Evolutionary conservation across 2,888 invertebrate species (phyloP).

Genomic region (Hemithea aestivaria): DNA sequence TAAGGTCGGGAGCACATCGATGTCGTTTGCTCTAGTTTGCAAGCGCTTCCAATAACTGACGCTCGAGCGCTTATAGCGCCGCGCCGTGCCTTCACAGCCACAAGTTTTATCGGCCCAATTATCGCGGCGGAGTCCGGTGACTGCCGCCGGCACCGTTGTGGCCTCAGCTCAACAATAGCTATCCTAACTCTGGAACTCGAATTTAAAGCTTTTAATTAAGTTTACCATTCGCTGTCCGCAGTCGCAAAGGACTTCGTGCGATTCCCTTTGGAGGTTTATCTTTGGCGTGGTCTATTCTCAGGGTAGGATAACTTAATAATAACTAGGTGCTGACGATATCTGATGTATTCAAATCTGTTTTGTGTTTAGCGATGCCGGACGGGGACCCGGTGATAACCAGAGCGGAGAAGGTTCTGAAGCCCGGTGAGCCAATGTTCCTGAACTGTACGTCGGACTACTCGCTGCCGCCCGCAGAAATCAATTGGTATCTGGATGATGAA

Average conservation of each 20-base stretch:
- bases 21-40: conserved; percentile 19
- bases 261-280: conserved; percentile 35
- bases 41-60: conserved; percentile 20
- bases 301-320: conserved; percentile 30
- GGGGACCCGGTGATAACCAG: conserved; percentile 64
- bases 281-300: conserved; percentile 18
- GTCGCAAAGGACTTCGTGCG: conserved; percentile 33
- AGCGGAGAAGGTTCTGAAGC: conserved; percentile 64
- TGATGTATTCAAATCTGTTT: conserved; percentile 52
- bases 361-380: conserved; percentile 65
- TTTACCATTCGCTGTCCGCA: conserved; percentile 31
- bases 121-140: conserved; percentile 33
- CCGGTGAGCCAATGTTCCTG: conserved; percentile 66
- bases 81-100: conserved; percentile 27
- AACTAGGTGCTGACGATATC: conserved; percentile 23
- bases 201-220: conserved; percentile 47
- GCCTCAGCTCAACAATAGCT: conserved; percentile 36
- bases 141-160: conserved; percentile 33
- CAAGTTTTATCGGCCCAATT: conserved; percentile 45
- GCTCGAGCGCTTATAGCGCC: conserved; percentile 12
- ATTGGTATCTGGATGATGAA: conserved; percentile 72
- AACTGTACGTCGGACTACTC: conserved; percentile 72
- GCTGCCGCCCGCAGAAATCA: conserved; percentile 68
- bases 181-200: conserved; percentile 33
- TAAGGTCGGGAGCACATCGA: conserved; percentile 22